phyloP scores from a whole-genome alignment of 2,797 vertebrate species.

The Rhynchonycteris naso region DNA sequence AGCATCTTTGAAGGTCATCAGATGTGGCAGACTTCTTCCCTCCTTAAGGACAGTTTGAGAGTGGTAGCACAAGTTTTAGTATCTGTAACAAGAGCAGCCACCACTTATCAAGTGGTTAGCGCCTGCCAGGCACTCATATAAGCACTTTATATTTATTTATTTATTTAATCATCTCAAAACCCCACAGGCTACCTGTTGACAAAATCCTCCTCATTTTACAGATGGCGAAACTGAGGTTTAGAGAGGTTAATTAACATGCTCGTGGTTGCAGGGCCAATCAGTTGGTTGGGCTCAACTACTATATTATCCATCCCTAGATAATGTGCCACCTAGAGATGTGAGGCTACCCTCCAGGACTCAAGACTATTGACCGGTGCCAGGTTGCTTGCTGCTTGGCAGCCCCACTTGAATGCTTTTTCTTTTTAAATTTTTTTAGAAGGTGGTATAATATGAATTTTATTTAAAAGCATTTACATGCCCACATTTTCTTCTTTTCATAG shows the following conservation, averaged over 20 bases:
- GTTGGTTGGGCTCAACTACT: neutral
- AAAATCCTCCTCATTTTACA: neutral
- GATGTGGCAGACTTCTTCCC: neutral
- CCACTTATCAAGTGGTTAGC: accelerated
- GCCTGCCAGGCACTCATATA: accelerated
- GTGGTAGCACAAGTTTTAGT: neutral
- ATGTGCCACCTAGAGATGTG: too few species aligned
- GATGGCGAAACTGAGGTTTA: neutral
- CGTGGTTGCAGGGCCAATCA: neutral
- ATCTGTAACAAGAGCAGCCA: neutral
- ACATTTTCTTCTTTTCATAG: constrained; percentile 72
- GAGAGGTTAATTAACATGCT: neutral
- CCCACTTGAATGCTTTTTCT: neutral
- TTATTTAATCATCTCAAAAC: neutral
- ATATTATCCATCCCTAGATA: neutral
- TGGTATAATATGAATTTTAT: neutral
- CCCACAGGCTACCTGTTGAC: neutral
- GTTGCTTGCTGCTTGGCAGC: accelerated
- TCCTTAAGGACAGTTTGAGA: neutral
- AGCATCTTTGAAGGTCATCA: neutral
- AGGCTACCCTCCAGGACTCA: neutral
- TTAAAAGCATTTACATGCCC: constrained; percentile 77
- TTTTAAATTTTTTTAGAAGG: neutral
- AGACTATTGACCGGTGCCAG: neutral
- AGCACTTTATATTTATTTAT: neutral